Evolutionary conservation across 2,888 invertebrate genomes (phyloP).

Genomic region (Lepeophtheirus nordmannii): DNA sequence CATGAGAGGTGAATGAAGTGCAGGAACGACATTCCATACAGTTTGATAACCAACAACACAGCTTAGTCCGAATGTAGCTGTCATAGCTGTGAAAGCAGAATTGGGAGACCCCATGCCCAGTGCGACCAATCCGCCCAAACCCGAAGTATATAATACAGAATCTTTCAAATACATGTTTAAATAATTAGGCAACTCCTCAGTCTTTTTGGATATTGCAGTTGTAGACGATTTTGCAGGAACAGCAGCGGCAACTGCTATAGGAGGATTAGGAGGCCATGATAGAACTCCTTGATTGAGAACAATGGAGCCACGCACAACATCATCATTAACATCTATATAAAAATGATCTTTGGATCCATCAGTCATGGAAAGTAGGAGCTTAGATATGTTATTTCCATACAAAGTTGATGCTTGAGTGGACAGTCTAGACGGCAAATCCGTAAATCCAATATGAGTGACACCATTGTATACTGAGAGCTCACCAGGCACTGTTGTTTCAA

Average conservation of each 20-base stretch:
- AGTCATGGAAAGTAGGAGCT: constrained; percentile 62
- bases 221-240: constrained; percentile 35
- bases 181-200: not conserved
- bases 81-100: constrained; percentile 68
- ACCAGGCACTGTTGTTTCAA: constrained; percentile 63
- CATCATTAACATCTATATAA: constrained; percentile 62
- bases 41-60: constrained; percentile 72
- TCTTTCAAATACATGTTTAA: constrained; percentile 11
- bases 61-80: constrained; percentile 64
- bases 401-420: constrained; percentile 71
- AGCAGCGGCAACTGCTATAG: constrained; percentile 35
- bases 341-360: constrained; percentile 59
- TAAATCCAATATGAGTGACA: constrained; percentile 66
- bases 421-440: constrained; percentile 65
- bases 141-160: constrained; percentile 33
- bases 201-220: constrained; percentile 33
- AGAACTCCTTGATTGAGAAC: constrained; percentile 65
- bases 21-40: constrained; percentile 80
- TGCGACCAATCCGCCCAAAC: constrained; percentile 51
- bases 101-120: constrained; percentile 63
- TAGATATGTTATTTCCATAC: constrained; percentile 79
- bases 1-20: constrained; percentile 78
- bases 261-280: constrained; percentile 46
- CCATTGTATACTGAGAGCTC: constrained; percentile 52
- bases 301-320: constrained; percentile 68